These are phyloP conservation scores for Heliconius charithonia DNA, from an alignment of 2,888 invertebrate genomes.

Conservation along the genomic window DNA sequence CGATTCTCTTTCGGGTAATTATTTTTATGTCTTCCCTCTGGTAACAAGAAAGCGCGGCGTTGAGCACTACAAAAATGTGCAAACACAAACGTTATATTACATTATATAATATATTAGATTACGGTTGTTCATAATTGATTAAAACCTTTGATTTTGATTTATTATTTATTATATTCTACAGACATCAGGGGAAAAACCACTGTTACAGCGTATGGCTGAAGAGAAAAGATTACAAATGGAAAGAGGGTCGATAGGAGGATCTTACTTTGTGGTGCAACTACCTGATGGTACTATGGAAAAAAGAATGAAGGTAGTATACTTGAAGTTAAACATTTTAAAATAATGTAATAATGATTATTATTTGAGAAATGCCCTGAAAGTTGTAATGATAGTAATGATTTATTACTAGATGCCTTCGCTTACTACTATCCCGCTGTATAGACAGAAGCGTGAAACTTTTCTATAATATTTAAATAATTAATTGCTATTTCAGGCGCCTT, in stretches of 20 bases:
- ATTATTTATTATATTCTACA: conserved; percentile 48
- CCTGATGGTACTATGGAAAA: conserved; percentile 96
- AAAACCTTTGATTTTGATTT: too few relatives aligned
- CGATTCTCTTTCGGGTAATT: too few relatives aligned
- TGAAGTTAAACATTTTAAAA: background rate
- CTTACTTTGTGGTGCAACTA: conserved; percentile 93
- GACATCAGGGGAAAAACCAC: conserved; percentile 88
- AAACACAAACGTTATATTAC: too few relatives aligned
- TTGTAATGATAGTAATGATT: too few relatives aligned
- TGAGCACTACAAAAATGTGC: too few relatives aligned
- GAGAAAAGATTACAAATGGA: conserved; percentile 96
- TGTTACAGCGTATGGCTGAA: conserved; percentile 96
- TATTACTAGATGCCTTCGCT: too few relatives aligned
- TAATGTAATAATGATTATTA: too few relatives aligned
- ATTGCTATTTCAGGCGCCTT: conserved; percentile 80
- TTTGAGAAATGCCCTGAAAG: too few relatives aligned
- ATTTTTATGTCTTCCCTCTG: too few relatives aligned
- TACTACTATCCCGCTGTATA: background rate
- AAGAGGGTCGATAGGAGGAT: conserved; percentile 93
- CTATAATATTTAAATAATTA: background rate
- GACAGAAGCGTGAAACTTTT: background rate
- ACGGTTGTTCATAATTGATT: too few relatives aligned
- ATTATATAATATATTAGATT: too few relatives aligned
- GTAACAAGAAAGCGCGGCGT: too few relatives aligned
- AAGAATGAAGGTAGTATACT: conserved; percentile 87